Percentiles rank a stretch among this genome's conserved stretches.
These are phyloP conservation scores for Megastigmus dorsalis DNA, from an alignment of 2,888 invertebrate genomes.

Conservation along the genomic window DNA sequence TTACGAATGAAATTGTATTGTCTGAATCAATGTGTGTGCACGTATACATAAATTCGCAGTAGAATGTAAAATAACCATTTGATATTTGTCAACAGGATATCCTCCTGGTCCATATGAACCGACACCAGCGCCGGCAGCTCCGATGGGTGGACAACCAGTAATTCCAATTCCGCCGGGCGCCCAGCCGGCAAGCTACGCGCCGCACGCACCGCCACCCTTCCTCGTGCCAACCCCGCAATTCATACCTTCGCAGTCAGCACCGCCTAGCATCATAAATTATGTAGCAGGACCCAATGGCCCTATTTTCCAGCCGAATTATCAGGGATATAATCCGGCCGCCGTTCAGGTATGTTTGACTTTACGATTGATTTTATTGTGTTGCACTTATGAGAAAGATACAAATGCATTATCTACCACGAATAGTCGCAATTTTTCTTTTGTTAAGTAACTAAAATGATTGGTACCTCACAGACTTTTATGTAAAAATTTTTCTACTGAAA, in stretches of 20 bases:
- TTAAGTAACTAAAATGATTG: too few species aligned
- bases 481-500: too few species aligned
- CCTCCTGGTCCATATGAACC: constrained; percentile 71
- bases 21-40: too few species aligned
- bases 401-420: too few species aligned
- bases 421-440: too few species aligned
- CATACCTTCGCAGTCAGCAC: constrained; percentile 70
- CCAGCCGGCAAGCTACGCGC: constrained; percentile 64
- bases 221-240: constrained; percentile 72
- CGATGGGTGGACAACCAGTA: constrained; percentile 68
- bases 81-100: constrained; percentile 66
- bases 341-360: constrained; percentile 70
- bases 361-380: too few species aligned
- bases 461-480: too few species aligned
- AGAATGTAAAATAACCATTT: too few species aligned
- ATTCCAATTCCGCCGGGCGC: constrained; percentile 69
- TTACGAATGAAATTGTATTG: too few species aligned
- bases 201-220: constrained; percentile 66
- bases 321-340: constrained; percentile 68
- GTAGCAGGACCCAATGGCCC: constrained; percentile 71
- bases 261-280: constrained; percentile 71
- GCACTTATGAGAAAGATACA: too few species aligned
- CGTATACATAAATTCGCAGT: too few species aligned
- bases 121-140: constrained; percentile 63
- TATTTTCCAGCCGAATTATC: constrained; percentile 70